phyloP scores from a whole-genome alignment of 2,113 vertebrate species.

The Chaetura pelagica region DNA sequence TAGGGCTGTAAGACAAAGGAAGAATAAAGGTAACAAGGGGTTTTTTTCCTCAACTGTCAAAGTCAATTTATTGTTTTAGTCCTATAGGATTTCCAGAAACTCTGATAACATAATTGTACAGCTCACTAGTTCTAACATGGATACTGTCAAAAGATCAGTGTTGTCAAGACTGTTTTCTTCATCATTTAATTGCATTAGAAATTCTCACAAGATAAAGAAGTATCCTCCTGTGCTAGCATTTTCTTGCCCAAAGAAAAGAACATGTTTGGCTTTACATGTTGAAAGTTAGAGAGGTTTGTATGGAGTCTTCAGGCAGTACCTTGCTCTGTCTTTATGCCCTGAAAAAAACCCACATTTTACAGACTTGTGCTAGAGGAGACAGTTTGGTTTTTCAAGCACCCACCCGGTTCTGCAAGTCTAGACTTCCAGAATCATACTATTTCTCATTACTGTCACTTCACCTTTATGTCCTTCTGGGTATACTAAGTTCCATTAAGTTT shows the following conservation, averaged over 20 bases:
- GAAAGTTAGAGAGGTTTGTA: not conserved
- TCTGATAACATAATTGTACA: slow-evolving; percentile 69
- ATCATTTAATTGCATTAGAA: slow-evolving; percentile 64
- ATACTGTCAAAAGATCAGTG: slow-evolving; percentile 65
- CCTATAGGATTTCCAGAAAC: slow-evolving; percentile 75
- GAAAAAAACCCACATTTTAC: not conserved
- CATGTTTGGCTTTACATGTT: not conserved
- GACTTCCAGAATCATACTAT: not conserved
- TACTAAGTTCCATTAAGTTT: not conserved
- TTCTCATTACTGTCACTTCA: not conserved
- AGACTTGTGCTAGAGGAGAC: not conserved
- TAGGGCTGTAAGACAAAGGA: slow-evolving; percentile 45
- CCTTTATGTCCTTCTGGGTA: not conserved
- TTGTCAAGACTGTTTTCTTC: slow-evolving; percentile 34
- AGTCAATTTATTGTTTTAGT: slow-evolving; percentile 77
- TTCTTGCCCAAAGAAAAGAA: slow-evolving; percentile 28
- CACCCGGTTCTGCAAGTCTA: not conserved
- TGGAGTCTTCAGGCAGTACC: not conserved
- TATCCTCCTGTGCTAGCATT: not conserved
- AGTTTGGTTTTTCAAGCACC: not conserved
- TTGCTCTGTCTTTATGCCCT: not conserved
- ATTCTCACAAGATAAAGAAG: slow-evolving; percentile 30
- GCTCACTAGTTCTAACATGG: slow-evolving; percentile 69
- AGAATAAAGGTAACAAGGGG: slow-evolving; percentile 58
- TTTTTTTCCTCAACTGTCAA: slow-evolving; percentile 65